A percentile compares a stretch with the other conserved stretches of the same genome.
Conservation (phyloP, 2,797 vertebrate genomes). For the Sparidentex hasta region DNA sequence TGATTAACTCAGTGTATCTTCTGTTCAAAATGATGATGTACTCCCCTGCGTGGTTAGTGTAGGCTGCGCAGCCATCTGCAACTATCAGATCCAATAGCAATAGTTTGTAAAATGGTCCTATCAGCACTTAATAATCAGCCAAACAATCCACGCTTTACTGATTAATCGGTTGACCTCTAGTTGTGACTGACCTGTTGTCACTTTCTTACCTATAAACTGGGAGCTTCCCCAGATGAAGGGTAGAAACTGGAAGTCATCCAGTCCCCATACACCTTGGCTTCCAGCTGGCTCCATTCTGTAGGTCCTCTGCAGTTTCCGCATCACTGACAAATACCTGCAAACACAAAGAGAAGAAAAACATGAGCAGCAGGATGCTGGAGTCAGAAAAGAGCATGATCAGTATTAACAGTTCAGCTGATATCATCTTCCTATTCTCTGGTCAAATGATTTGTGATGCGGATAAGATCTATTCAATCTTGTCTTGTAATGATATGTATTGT, state of each 20-base stretch:
- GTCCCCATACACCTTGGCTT: conserved; percentile 98
- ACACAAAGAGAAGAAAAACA: neutral
- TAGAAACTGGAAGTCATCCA: conserved; percentile 98
- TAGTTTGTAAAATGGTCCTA: no score
- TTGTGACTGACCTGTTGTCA: neutral
- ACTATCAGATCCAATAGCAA: no score
- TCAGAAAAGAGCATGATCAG: neutral
- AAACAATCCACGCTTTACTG: no score
- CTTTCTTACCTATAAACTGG: conserved; percentile 92
- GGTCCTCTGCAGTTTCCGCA: conserved; percentile 95
- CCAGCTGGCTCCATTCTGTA: conserved; percentile 99
- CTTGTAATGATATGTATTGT: no score
- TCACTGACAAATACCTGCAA: conserved; percentile 92
- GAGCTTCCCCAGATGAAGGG: conserved; percentile 99
- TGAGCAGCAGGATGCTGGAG: neutral
- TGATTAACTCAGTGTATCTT: no score
- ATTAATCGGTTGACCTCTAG: no score
- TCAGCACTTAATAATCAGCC: no score
- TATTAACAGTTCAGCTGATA: neutral
- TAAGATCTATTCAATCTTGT: neutral
- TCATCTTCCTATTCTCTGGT: no score
- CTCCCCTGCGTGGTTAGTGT: no score
- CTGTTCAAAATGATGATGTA: no score
- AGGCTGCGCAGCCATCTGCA: no score
- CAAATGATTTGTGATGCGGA: no score